These are phyloP conservation scores for Tenodera sinensis DNA, from an alignment of 2,888 invertebrate species.

Conservation along the genomic window DNA sequence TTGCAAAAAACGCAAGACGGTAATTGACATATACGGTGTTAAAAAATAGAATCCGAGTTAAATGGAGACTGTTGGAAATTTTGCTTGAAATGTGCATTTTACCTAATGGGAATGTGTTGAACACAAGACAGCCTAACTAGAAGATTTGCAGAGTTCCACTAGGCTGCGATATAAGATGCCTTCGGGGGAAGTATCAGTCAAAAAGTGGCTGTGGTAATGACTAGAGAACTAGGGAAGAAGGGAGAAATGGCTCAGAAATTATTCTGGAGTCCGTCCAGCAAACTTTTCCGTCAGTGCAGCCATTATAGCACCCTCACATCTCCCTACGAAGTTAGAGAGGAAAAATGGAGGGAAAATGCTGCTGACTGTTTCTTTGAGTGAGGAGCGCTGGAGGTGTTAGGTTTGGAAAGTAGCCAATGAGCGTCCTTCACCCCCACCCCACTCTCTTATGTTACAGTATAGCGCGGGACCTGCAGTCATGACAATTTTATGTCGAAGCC, in stretches of 20 bases:
- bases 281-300: neutral
- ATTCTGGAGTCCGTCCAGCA: constrained; percentile 9
- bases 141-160: neutral
- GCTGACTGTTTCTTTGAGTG: neutral
- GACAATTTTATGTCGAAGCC: neutral
- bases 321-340: neutral
- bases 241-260: constrained; percentile 15
- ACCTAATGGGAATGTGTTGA: too few relatives aligned
- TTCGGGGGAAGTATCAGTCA: neutral
- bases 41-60: too few relatives aligned
- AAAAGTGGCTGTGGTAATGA: neutral
- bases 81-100: too few relatives aligned
- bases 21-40: too few relatives aligned
- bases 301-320: constrained; percentile 3
- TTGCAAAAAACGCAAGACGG: too few relatives aligned
- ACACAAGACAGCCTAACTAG: neutral
- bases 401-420: constrained; percentile 7
- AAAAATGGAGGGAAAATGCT: neutral
- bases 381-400: constrained; percentile 1
- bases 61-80: too few relatives aligned
- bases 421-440: neutral
- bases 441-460: neutral
- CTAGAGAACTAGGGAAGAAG: neutral
- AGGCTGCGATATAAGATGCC: neutral
- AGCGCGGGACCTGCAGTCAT: neutral